These are phyloP conservation scores for Oreochromis spilurus DNA, from an alignment of 2,113 vertebrate genomes.

Conservation along the genomic window DNA sequence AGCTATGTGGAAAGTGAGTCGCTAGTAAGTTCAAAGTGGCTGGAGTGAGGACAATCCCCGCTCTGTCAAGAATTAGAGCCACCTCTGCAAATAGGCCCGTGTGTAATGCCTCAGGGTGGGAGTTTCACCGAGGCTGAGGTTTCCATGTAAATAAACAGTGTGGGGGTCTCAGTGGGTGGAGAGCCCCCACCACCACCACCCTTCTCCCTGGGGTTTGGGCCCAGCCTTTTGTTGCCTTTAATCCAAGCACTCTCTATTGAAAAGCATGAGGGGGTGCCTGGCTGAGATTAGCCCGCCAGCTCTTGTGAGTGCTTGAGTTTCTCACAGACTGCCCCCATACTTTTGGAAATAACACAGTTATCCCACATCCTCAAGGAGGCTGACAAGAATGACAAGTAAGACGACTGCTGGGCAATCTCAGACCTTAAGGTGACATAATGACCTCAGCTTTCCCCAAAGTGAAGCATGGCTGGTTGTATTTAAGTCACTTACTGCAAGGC, in stretches of 20 bases:
- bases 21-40: constrained; percentile 44
- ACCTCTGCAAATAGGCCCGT: constrained; percentile 78
- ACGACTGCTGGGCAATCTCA: constrained; percentile 56
- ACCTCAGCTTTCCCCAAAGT: constrained; percentile 32
- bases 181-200: constrained; percentile 19
- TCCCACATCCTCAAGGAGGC: constrained; percentile 65
- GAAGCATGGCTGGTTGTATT: constrained; percentile 9
- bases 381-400: constrained; percentile 66
- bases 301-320: constrained; percentile 72
- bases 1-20: constrained; percentile 43
- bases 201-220: constrained; percentile 66
- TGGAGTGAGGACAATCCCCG: constrained; percentile 60
- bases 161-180: constrained; percentile 71
- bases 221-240: constrained; percentile 78
- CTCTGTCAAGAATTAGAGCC: constrained; percentile 76
- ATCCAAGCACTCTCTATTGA: constrained; percentile 79
- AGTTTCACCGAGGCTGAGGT: constrained; percentile 69
- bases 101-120: constrained; percentile 73
- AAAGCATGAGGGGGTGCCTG: constrained; percentile 69
- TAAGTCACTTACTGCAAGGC: neutral
- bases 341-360: constrained; percentile 65
- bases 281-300: constrained; percentile 74
- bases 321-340: constrained; percentile 65
- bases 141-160: constrained; percentile 80
- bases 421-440: constrained; percentile 48